Evolutionary conservation across 2,888 invertebrate genomes (phyloP).

Genomic region (Nemurella pictetii): DNA sequence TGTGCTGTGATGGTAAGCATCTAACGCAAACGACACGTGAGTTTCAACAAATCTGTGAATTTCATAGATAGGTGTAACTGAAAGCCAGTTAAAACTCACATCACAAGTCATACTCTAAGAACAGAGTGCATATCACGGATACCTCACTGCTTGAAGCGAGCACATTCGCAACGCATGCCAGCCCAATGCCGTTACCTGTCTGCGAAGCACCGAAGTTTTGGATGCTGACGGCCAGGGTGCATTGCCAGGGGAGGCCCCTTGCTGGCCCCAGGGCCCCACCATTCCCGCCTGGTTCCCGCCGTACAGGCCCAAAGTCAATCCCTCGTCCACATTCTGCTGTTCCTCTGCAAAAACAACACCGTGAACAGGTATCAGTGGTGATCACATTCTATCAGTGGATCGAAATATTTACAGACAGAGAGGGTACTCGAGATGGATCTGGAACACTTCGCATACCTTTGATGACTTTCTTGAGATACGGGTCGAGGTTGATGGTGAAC

Average conservation of each 20-base stretch:
- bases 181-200: constrained; percentile 41
- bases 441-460: constrained; percentile 70
- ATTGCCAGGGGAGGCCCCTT: constrained; percentile 18
- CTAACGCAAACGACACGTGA: no score
- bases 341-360: constrained; percentile 59
- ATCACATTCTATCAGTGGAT: no score
- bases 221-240: constrained; percentile 35
- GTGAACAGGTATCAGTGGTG: no score
- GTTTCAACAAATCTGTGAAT: no score
- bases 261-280: background rate
- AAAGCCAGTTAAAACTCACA: background rate
- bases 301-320: constrained; percentile 43
- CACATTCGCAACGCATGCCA: background rate
- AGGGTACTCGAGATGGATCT: background rate
- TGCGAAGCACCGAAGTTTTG: constrained; percentile 41
- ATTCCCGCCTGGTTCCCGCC: background rate
- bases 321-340: constrained; percentile 68
- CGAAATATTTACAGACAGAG: background rate
- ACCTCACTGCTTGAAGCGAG: no score
- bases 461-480: constrained; percentile 94
- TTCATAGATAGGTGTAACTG: background rate
- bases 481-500: constrained; percentile 97
- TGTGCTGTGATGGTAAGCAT: background rate
- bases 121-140: no score
- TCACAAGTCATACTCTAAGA: no score